Base-by-base conservation (phyloP, 30 jellyfish, hydroid and myxozoan genomes). In the Aurelia sp. region DNA sequence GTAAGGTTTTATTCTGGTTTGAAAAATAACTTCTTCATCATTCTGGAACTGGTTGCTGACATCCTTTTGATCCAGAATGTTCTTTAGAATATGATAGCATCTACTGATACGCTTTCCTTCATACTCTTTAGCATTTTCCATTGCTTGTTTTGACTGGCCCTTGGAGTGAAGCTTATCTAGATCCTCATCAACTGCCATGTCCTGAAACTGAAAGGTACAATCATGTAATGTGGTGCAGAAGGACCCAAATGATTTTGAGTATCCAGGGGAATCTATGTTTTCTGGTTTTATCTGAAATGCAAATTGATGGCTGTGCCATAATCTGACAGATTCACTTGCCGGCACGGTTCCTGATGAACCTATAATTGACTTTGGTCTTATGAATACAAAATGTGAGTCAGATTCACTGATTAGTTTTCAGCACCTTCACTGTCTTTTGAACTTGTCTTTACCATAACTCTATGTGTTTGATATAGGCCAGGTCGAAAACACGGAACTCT, bases 171-270 rank as follows among this genome's bases (percentile, higher is more conserved):
- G 18, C 47, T 73, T 73, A 47, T 18, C 47, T 6, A n/a, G 73
- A 74, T 47, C 85, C 48, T 16, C 66, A 70, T 41, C 48, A 20
- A 48, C 85, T 38, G 85, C 5, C 85, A 76, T 55, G 78, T 55
- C 88, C 75, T 59, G 47, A 57, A 5, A 76, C 88, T 31, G 64
- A 76, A 76, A 76, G 27, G 87, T 62, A 76, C 47, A 76, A 57
- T 76, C 64, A 76, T 76, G 88, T 17, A 76, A 10, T 41, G 19
- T 19, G 18, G 73, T 31, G 52, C 85, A 74, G 48, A 38, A 22
- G 41, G 70, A 1, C 22, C 73, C 48, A 57, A 74, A 74, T 48
- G 48, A 19, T 21, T 74, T 74, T 15, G 72, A 48, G 52, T 51
- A 74, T n/a, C 1, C 72, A 38, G 72, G 47, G 62, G 47, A 17